Evolutionary conservation across 1,140 invertebrate species (phyloP), one percentile per base, ranked within the genome.

Genomic region (Zophobas atratus): DNA sequence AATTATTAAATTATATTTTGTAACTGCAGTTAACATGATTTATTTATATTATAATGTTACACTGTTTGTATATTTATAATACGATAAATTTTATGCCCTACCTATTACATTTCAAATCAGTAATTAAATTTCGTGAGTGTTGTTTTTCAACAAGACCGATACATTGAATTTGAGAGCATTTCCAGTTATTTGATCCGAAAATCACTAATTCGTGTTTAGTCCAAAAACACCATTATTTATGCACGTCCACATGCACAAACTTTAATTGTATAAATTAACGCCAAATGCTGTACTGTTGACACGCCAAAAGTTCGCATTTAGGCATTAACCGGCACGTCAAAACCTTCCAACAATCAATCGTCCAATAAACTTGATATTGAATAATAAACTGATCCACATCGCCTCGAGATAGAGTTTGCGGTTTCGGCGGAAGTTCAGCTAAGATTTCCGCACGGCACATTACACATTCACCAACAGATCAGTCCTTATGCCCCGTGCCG

Each of bases 361-460:
- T 67, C 60, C 60, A 67, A 67, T 67, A 67, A 67, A 67, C 60
- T 67, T 43, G 60, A 67, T 67, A 67, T 67, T 67, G 76, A 77
- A 73, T 77, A 77, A 73, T 60, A 39, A 77, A 74, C 70, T 74
- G 76, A 60, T 57, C 70, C 56, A 77, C 72, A 57, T 74, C 49
- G 70, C 43, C 60, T 63, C 41, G 72, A 67, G 76, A 74, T 71
- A 60, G 67, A 77, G 67, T 80, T 80, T 80, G 79, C 60, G 79
- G 79, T 79, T 79, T 53, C 36, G 70, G 53, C 56, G 71, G 76
- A 80, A 80, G 70, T 80, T 80, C 60, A 71, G 76, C 72, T 77
- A 80, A 80, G 79, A 80, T 80, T 80, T 80, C 79, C 70, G 76
- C 60, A 75, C 79, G 79, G 79, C 79, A 80, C 76, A 80, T 80